Conservation (phyloP, 2,888 invertebrate species). For the Drosophila gaucha region DNA sequence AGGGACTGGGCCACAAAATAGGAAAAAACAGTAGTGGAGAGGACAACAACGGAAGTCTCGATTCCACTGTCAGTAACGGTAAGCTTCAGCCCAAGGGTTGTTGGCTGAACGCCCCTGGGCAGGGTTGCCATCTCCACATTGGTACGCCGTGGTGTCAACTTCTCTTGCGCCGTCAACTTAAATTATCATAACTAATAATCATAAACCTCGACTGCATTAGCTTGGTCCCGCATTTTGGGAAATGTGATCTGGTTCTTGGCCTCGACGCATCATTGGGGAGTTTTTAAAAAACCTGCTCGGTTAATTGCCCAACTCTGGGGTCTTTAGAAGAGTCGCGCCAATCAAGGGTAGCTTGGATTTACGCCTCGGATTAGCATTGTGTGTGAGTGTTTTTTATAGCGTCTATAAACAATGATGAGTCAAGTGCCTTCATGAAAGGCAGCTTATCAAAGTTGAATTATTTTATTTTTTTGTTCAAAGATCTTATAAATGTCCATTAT, state of each 20-base stretch:
- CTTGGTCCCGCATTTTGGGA: constrained; percentile 30
- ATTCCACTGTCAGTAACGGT: constrained; percentile 56
- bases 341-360: constrained; percentile 52
- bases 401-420: constrained; percentile 32
- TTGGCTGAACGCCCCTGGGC: constrained; percentile 31
- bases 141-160: constrained; percentile 61
- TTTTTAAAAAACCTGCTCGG: constrained; percentile 58
- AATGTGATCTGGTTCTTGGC: constrained; percentile 45
- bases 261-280: constrained; percentile 61
- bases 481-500: not conserved
- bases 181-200: constrained; percentile 80
- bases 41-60: constrained; percentile 43
- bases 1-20: constrained; percentile 49
- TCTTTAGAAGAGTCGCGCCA: constrained; percentile 46
- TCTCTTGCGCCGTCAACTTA: constrained; percentile 69
- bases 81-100: constrained; percentile 61
- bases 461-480: not conserved
- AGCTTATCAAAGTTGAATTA: not conserved
- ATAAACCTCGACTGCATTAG: constrained; percentile 69
- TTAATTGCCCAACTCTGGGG: constrained; percentile 68
- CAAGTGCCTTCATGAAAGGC: constrained; percentile 21
- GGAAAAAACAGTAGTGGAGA: not conserved
- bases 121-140: constrained; percentile 43
- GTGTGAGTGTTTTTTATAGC: constrained; percentile 13
- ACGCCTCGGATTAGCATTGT: constrained; percentile 43